phyloP scores from a whole-genome alignment of 1,140 invertebrate genomes.

The Drosophila serrata region DNA sequence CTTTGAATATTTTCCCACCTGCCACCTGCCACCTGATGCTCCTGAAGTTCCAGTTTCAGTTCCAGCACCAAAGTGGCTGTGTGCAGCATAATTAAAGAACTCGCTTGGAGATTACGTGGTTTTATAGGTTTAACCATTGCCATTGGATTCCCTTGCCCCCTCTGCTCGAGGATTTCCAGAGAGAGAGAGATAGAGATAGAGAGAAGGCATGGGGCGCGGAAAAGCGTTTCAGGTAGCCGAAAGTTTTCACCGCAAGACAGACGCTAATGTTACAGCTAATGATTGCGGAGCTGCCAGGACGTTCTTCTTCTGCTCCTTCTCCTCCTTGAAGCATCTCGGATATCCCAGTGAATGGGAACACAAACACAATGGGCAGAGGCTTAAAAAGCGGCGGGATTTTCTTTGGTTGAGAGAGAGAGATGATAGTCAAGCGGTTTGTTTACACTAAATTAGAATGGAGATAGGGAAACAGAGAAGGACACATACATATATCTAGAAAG shows the following conservation, averaged over 20 bases:
- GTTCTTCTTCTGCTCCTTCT: neutral
- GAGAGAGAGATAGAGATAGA: neutral
- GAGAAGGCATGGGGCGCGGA: neutral
- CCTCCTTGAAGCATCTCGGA: conserved; percentile 1
- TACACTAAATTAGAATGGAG: conserved; percentile 31
- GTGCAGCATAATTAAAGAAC: conserved; percentile 83
- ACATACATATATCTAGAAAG: neutral
- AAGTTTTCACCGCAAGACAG: conserved; percentile 47
- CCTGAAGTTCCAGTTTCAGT: conserved; percentile 10
- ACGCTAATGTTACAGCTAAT: conserved; percentile 55
- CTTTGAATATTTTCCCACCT: neutral
- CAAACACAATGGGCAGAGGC: conserved; percentile 34
- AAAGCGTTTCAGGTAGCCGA: conserved; percentile 42
- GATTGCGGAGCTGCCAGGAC: conserved; percentile 30
- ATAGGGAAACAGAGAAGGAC: neutral
- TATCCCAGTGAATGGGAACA: conserved; percentile 14
- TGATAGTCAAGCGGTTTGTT: conserved; percentile 42
- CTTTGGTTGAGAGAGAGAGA: neutral
- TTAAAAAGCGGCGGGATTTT: conserved; percentile 33
- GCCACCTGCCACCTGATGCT: conserved; percentile 35
- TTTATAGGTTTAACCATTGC: conserved; percentile 71
- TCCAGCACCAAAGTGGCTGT: conserved; percentile 48
- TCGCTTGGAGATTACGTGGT: conserved; percentile 81
- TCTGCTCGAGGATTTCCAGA: conserved; percentile 17
- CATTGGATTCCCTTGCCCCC: conserved; percentile 44